These are phyloP conservation scores for Sciurus niger DNA, from an alignment of 2,113 vertebrate species.

Conservation along the genomic window DNA sequence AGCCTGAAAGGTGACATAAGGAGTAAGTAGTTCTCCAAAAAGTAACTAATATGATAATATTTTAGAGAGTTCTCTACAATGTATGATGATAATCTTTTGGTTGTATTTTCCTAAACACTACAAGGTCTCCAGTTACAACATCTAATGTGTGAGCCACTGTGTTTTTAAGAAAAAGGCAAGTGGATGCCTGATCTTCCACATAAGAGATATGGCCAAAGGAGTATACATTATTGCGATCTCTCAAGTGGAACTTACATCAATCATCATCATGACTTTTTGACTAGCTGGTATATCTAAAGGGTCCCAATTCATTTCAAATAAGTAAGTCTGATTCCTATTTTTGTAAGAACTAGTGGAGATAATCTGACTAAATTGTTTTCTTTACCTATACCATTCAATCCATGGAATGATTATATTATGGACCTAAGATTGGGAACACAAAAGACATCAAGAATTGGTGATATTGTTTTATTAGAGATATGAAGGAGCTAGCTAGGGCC, in stretches of 20 bases:
- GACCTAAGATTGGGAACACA: neutral
- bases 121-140: neutral
- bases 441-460: neutral
- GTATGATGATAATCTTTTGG: neutral
- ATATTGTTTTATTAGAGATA: neutral
- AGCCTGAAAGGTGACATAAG: rapidly evolving
- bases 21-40: neutral
- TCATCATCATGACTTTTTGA: neutral
- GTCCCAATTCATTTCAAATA: neutral
- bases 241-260: neutral
- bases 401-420: neutral
- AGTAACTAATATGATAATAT: neutral
- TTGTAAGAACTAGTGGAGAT: neutral
- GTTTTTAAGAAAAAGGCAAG: neutral
- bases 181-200: neutral
- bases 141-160: neutral
- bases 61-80: neutral
- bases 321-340: neutral
- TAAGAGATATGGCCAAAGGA: neutral
- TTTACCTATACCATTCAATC: neutral
- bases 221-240: neutral
- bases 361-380: neutral
- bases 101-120: neutral
- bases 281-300: neutral
- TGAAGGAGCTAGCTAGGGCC: neutral